These are phyloP conservation scores for Chorisops tibialis DNA, from an alignment of 2,888 invertebrate species.

Conservation along the genomic window DNA sequence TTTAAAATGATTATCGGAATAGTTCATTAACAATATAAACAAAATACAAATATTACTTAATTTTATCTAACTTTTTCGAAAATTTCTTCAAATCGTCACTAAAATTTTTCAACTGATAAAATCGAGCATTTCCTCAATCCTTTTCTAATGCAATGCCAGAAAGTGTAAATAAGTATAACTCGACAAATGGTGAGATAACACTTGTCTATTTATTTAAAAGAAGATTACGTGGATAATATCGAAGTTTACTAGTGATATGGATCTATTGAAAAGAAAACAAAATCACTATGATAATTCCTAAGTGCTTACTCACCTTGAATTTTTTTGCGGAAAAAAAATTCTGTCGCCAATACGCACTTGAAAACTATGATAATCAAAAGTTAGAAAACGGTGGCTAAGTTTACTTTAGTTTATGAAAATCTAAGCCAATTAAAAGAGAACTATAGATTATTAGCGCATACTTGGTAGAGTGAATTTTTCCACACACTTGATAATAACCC, in stretches of 20 bases:
- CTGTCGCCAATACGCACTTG: not conserved
- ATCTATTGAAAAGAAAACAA: not conserved
- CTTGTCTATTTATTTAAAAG: not conserved
- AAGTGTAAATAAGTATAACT: not conserved
- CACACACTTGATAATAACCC: too few relatives aligned
- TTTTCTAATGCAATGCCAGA: not conserved
- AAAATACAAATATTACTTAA: not conserved
- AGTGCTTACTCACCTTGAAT: constrained; percentile 20
- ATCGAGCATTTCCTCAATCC: not conserved
- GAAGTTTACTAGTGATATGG: not conserved
- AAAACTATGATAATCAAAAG: too few relatives aligned
- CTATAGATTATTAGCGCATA: too few relatives aligned
- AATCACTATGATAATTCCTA: not conserved
- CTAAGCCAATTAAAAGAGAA: not conserved
- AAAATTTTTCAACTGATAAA: too few relatives aligned
- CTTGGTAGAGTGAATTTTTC: too few relatives aligned
- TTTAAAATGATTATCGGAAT: not conserved
- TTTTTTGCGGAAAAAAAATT: constrained; percentile 13
- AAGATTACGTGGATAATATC: constrained; percentile 19
- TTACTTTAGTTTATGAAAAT: constrained; percentile 21
- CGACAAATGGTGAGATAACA: not conserved
- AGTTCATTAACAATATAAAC: not conserved
- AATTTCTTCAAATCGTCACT: not conserved
- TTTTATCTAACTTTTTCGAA: not conserved
- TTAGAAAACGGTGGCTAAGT: constrained; percentile 24